Percentiles rank a stretch among this genome's conserved stretches.
Evolutionary conservation across 2,113 vertebrate species (phyloP).

Genomic region (Canis aureus): DNA sequence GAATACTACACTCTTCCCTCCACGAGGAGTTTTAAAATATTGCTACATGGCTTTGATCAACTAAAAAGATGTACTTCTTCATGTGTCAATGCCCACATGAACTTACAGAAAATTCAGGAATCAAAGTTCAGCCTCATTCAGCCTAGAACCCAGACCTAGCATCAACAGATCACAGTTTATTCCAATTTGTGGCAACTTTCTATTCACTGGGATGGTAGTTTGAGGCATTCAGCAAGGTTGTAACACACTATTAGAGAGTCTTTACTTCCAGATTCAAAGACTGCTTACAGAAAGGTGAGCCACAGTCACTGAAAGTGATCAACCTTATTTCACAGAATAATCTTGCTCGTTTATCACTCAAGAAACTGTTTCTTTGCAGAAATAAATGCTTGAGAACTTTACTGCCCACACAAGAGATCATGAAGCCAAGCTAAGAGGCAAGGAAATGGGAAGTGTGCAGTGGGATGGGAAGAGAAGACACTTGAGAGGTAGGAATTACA

Average conservation of each 20-base stretch:
- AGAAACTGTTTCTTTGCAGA: not conserved
- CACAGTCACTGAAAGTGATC: not conserved
- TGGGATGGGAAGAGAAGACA: not conserved
- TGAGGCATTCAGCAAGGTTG: not conserved
- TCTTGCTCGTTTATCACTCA: not conserved
- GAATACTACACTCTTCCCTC: not conserved
- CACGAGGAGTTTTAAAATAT: not conserved
- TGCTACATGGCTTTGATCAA: not conserved
- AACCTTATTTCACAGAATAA: not conserved
- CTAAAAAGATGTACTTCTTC: not conserved
- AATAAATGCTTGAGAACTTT: not conserved
- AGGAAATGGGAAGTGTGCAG: not conserved
- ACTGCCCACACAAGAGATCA: not conserved
- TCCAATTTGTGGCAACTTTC: not conserved
- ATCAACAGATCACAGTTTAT: not conserved
- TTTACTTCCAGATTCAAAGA: not conserved
- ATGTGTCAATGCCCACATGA: not conserved
- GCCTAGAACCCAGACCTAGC: not conserved
- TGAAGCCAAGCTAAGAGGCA: not conserved
- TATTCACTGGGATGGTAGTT: not conserved
- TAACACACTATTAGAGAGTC: not conserved
- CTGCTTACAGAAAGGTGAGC: not conserved
- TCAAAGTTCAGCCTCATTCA: not conserved
- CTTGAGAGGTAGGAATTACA: not conserved
- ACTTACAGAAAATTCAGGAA: not conserved